Evolutionary conservation across 2,113 vertebrate species (phyloP), one percentile per base, ranked within the genome.

Genomic region (Dasyurus viverrinus): DNA sequence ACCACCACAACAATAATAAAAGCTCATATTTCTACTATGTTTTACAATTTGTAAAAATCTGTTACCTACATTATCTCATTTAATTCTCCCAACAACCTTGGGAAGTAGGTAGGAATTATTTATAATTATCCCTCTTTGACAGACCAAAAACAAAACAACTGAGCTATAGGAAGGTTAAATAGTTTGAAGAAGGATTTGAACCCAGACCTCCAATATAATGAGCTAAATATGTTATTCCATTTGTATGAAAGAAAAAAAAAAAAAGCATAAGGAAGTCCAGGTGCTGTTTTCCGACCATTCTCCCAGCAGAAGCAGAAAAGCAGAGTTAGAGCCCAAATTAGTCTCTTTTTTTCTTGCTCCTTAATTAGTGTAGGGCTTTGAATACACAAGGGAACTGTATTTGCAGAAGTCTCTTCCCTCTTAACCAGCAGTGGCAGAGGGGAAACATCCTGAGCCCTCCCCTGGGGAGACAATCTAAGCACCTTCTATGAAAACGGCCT

Each of bases 211-310:
- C 23, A 23, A 42, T 84, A 84, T 42, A 84, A 84, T 22, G 68
- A 84, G n/a, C 5, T 22, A n/a, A 7, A 42, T 23, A 7, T 53
- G 11, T 9, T 76, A 89, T 54, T 11, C 68, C 8, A 0, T 91
- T 68, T 92, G 47, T 50, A 57, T 9, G 60, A 93, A 68, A 89
- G 42, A 53, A 93, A 94, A 52, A 52, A 52, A 52, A 52, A 52
- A 52, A 52, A 52, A 95, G 46, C 54, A 53, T 53, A 92, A 10
- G 89, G 54, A 98, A 84, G 6, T 36, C 68, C 57, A 92, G 47
- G 54, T 46, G 68, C 54, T 24, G 24, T 36, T 84, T 84, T 42
- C 68, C 16, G 19, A 16, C 19, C n/a, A 84, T 8, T 2, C 68
- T 19, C 23, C 42, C 93, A 50, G 12, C 19, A 54, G 46, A 50